Base-by-base conservation (phyloP, 92 coral and sea anemone genomes). In the Palythoa grandiflora region DNA sequence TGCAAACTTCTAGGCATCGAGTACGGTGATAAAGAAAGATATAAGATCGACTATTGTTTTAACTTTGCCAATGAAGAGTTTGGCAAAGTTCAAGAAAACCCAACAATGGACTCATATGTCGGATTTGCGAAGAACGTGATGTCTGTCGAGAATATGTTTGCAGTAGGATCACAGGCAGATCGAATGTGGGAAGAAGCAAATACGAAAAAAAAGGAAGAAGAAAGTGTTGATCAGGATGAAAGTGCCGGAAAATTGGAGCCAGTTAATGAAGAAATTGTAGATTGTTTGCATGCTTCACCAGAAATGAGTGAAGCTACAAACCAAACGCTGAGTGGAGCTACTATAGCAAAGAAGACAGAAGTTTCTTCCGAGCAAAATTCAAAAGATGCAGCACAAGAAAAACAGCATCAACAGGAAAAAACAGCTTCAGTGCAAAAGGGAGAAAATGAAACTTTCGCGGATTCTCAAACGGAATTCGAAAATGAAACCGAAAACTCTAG, bases 11-110 rank as follows among this genome's bases (percentile, higher is more conserved):
- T 61, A 55, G 78, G 85, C 16, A 17, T 53, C 1, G 71, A 72
- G 68, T 91, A 87, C 52, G 89, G 81, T n/a, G 87, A 84, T 38
- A 79, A 87, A 4, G 91, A 91, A 50, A 17, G 83, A 15, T 83
- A 60, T 17, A 15, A 53, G 2, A 5, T 91, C 11, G 91, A 88
- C 17, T 85, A 70, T 19, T 38, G 1, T 36, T 14, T 87, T 28
- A 70, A 54, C 19, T 12, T 12, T 38, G 68, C 73, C 1, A 87
- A 88, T 28, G 86, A 91, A n/a, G 17, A 83, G 39, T 44, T 53
- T 39, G n/a, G n/a, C n/a, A n/a, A n/a, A n/a, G n/a, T n/a, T n/a
- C n/a, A n/a, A n/a, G n/a, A n/a, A n/a, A n/a, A n/a, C n/a, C n/a
- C n/a, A n/a, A n/a, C n/a, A n/a, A n/a, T n/a, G n/a, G n/a, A n/a